Conservation (phyloP, 2,888 invertebrate genomes). For the Lottia scabra region DNA sequence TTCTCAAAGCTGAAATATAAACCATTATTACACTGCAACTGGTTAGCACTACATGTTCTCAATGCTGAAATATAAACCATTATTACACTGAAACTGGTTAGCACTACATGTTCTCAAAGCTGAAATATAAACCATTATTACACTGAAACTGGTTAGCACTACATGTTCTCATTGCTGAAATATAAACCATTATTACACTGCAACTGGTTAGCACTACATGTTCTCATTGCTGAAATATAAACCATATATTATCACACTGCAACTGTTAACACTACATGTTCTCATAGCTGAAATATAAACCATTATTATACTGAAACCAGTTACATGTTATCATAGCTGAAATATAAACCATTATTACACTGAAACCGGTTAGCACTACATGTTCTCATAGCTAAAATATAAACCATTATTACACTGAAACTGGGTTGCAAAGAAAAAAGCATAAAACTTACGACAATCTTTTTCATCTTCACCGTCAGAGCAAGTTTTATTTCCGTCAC, state of each 20-base stretch:
- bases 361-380: constrained; percentile 78
- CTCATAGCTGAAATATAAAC: constrained; percentile 31
- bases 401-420: too few species aligned
- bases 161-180: constrained; percentile 70
- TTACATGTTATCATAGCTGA: too few species aligned
- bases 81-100: too few species aligned
- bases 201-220: too few species aligned
- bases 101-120: too few species aligned
- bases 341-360: constrained; percentile 73
- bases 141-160: constrained; percentile 78
- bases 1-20: too few species aligned
- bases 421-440: too few species aligned
- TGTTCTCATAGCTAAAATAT: constrained; percentile 47
- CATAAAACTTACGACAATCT: constrained; percentile 24
- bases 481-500: constrained; percentile 32
- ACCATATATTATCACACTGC: constrained; percentile 75
- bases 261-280: constrained; percentile 76
- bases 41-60: constrained; percentile 73
- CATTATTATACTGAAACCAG: too few species aligned
- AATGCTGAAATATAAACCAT: constrained; percentile 28
- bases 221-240: too few species aligned
- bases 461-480: constrained; percentile 30
- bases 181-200: too few species aligned
- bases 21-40: constrained; percentile 77
- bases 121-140: too few species aligned